Conservation (phyloP, 2,797 vertebrate genomes). For the Delichon dasypus region DNA sequence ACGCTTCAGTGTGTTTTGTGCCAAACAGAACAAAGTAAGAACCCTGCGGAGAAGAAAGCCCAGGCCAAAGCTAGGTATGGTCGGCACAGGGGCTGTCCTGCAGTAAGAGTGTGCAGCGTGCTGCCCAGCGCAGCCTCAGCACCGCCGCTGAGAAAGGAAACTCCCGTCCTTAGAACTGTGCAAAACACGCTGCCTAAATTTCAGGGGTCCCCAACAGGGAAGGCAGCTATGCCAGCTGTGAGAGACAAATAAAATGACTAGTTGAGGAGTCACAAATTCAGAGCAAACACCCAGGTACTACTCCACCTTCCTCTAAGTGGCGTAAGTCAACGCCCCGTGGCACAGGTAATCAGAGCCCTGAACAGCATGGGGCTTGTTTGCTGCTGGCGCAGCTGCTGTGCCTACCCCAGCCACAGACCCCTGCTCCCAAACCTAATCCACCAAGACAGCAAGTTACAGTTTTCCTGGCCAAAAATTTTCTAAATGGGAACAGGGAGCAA, state of each 20-base stretch:
- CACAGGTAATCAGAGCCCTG: background rate
- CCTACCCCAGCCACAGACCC: background rate
- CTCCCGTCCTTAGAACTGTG: background rate
- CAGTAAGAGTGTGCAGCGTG: background rate
- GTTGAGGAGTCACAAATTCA: background rate
- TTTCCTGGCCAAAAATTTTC: background rate
- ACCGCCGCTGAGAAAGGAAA: background rate
- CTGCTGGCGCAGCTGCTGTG: background rate
- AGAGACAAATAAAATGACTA: background rate
- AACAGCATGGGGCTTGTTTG: background rate
- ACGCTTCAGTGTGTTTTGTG: background rate
- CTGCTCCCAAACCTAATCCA: background rate
- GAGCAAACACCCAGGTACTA: background rate
- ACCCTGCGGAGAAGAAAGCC: background rate
- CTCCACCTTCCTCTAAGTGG: background rate
- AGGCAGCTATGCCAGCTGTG: background rate
- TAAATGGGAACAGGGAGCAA: background rate
- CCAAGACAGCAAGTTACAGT: background rate
- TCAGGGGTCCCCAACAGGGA: background rate
- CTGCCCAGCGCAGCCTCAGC: background rate
- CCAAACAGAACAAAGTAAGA: constrained; percentile 28
- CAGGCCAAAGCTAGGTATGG: background rate
- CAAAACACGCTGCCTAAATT: background rate
- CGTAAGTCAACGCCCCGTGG: background rate
- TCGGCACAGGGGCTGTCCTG: background rate